Percentiles rank a stretch among this genome's conserved stretches.
phyloP scores from a whole-genome alignment of 2,113 vertebrate species.

The Solea senegalensis region DNA sequence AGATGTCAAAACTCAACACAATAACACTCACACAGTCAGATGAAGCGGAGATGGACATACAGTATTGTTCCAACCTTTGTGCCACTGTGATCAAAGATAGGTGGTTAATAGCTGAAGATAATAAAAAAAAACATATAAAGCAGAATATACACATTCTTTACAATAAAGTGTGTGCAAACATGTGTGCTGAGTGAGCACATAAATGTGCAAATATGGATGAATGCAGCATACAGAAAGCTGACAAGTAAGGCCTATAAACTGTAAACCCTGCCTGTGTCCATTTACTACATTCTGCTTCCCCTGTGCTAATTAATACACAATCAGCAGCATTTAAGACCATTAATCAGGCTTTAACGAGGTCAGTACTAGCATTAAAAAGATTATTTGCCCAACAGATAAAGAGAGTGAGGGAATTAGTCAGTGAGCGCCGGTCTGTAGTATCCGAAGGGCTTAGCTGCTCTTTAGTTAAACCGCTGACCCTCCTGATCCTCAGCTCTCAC shows the following conservation, averaged over 20 bases:
- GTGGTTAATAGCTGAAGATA: slow-evolving; percentile 1
- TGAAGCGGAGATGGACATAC: slow-evolving; percentile 18
- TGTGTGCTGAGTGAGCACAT: background rate
- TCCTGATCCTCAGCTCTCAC: slow-evolving; percentile 4
- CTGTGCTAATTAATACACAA: slow-evolving; percentile 51
- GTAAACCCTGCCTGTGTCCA: background rate
- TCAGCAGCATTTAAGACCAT: slow-evolving; percentile 36
- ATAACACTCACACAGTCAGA: background rate
- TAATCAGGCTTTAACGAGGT: slow-evolving; percentile 50
- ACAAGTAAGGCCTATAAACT: slow-evolving; percentile 6
- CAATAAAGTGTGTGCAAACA: slow-evolving; percentile 24
- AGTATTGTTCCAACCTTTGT: slow-evolving; percentile 20
- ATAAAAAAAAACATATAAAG: slow-evolving; percentile 8
- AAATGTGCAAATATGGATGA: background rate
- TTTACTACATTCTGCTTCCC: slow-evolving; percentile 7
- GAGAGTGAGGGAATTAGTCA: slow-evolving; percentile 37
- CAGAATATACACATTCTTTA: slow-evolving; percentile 1
- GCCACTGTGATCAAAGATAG: slow-evolving; percentile 49
- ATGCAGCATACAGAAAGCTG: background rate
- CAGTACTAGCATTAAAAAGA: slow-evolving; percentile 29
- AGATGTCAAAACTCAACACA: slow-evolving; percentile 30
- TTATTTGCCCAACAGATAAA: slow-evolving; percentile 52
- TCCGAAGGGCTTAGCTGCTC: slow-evolving; percentile 7
- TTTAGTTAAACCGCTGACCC: slow-evolving; percentile 24
- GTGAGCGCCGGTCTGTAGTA: slow-evolving; percentile 16